A percentile compares a stretch with the other conserved stretches of the same genome.
Conservation (phyloP, 2,113 vertebrate species). For the Cheirogaleus medius region DNA sequence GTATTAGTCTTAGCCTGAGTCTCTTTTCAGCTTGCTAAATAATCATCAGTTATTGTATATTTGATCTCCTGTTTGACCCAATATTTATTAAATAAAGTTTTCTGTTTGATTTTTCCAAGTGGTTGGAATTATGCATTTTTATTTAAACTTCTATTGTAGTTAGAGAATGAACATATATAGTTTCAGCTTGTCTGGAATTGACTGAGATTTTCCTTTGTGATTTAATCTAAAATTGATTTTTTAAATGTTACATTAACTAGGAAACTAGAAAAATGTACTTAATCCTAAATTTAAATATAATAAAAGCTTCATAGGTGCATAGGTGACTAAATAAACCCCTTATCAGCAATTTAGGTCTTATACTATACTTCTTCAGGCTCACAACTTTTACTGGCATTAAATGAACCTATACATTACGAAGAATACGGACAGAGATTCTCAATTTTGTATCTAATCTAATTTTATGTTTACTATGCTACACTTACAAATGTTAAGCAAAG, state of each 20-base stretch:
- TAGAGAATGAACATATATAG: background rate
- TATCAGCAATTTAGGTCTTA: background rate
- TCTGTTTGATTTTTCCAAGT: slow-evolving; percentile 45
- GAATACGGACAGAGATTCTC: background rate
- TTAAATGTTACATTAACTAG: background rate
- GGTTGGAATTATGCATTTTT: background rate
- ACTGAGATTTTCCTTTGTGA: background rate
- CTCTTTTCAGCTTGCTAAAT: slow-evolving; percentile 24
- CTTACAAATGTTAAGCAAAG: background rate
- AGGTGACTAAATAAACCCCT: slow-evolving; percentile 13
- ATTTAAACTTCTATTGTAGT: slow-evolving; percentile 5
- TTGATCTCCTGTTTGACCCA: slow-evolving; percentile 9
- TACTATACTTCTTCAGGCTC: background rate
- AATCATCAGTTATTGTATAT: background rate
- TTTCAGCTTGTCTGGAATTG: slow-evolving; percentile 32
- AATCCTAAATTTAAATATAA: slow-evolving; percentile 18
- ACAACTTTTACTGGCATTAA: background rate
- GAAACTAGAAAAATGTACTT: slow-evolving; percentile 15
- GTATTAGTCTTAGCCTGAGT: background rate
- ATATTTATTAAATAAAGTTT: slow-evolving; percentile 22
- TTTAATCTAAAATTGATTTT: background rate
- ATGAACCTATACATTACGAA: background rate
- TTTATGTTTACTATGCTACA: slow-evolving; percentile 30
- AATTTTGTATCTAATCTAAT: background rate
- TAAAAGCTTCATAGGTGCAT: background rate